Base-by-base conservation (phyloP, 2,797 vertebrate genomes). In the Cryptoblepharus egeriae region DNA sequence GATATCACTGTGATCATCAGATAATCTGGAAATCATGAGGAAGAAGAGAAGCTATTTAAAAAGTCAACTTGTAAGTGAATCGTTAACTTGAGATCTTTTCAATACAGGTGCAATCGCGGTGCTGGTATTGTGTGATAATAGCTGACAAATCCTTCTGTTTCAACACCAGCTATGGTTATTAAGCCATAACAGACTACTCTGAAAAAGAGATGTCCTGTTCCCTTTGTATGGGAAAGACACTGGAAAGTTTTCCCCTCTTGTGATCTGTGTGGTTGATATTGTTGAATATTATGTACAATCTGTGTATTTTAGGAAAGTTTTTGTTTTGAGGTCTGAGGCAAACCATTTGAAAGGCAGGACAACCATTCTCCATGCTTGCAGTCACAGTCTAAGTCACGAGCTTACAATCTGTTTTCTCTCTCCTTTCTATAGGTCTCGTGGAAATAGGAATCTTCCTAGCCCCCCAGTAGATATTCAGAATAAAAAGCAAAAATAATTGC, bases 401-500 rank as follows among this genome's bases (percentile, higher is more conserved):
- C 13, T 52, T 52, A 28, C 72, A 35, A n/a, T 61, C n/a, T 26
- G 52, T 26, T 71, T 55, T 37, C 77, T 79, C 57, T 2, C 18
- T 8, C 37, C n/a, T 61, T 78, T 58, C 64, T 61, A 3, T 2
- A 16, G 12, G 13, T 75, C 73, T 73, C 61, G 6, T 69, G 42
- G 42, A 83, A 35, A 20, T 12, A 22, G 32, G 26, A 18, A 69
- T 74, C 12, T 2, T 68, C 30, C 55, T 26, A 63, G 49, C 4
- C 63, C 32, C 42, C 61, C 64, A 24, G 35, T 71, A 69, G 71
- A 52, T 70, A 10, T 61, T 32, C 35, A 30, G 64, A 77, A 7
- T 73, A 64, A 75, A 75, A 76, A 49, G 28, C 63, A 55, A 42
- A 64, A 42, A 52, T 80, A 69, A 87, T 64, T 69, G n/a, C 70